A percentile compares a stretch with the other conserved stretches of the same genome.
Conservation (phyloP, 2,888 invertebrate genomes). For the Cephalotes varians region DNA sequence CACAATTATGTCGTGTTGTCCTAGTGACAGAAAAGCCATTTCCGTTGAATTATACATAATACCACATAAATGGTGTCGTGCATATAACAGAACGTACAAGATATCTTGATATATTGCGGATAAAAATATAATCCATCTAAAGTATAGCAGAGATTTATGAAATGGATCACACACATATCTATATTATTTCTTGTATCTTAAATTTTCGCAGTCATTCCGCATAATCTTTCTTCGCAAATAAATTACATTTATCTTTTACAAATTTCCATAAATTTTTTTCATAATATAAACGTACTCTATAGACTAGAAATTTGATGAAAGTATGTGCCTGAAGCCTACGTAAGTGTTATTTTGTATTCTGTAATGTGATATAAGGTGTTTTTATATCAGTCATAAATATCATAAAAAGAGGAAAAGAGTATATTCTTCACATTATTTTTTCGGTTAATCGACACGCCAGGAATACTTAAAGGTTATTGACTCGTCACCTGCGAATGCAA, state of each 20-base stretch:
- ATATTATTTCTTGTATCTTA: not conserved
- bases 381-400: constrained; percentile 25
- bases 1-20: not conserved
- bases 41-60: constrained; percentile 22
- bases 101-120: not conserved
- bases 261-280: not conserved
- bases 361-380: constrained; percentile 15
- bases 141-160: not conserved
- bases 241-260: not conserved
- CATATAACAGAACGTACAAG: not conserved
- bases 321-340: not conserved
- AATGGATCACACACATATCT: not conserved
- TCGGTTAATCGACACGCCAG: constrained; percentile 47
- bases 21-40: constrained; percentile 14
- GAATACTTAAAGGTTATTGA: constrained; percentile 59
- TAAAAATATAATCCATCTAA: constrained; percentile 4
- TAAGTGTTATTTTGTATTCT: not conserved
- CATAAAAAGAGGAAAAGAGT: not conserved
- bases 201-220: not conserved
- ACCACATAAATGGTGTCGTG: not conserved
- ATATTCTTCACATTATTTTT: constrained; percentile 29
- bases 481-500: constrained; percentile 47
- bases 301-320: not conserved
- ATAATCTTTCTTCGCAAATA: not conserved
- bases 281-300: not conserved